Percentiles rank a stretch among this genome's conserved stretches.
phyloP scores from a whole-genome alignment of 2,113 vertebrate genomes.

The Pteropus alecto region DNA sequence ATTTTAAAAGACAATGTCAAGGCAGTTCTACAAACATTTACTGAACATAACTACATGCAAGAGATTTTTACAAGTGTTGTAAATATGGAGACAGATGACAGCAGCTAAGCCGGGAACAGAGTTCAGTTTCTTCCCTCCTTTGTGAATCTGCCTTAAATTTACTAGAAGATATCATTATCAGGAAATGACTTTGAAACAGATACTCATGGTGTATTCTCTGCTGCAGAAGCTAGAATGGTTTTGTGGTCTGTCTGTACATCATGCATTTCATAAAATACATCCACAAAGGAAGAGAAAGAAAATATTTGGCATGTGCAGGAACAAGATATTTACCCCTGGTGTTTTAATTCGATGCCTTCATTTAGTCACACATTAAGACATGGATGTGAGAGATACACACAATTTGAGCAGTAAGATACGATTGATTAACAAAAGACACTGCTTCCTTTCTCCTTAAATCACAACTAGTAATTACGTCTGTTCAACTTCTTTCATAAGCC shows the following conservation, averaged over 20 bases:
- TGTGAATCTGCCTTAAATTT: not conserved
- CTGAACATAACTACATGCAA: not conserved
- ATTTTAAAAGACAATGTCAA: not conserved
- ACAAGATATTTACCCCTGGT: not conserved
- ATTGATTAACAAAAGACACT: not conserved
- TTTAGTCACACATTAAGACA: not conserved
- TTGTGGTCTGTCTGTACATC: conserved; percentile 32
- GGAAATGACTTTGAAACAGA: conserved; percentile 50
- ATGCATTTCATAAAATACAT: not conserved
- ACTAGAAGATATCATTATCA: not conserved
- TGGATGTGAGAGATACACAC: not conserved
- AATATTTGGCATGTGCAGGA: not conserved
- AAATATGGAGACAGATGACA: not conserved
- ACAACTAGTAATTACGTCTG: not conserved
- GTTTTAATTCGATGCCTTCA: not conserved
- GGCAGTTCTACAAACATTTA: not conserved
- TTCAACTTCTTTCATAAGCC: not conserved
- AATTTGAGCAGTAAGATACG: not conserved
- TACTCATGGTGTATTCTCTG: not conserved
- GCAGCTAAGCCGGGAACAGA: not conserved
- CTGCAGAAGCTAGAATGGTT: not conserved
- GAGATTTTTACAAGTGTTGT: not conserved
- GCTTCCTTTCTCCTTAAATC: not conserved
- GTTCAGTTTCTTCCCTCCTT: conserved; percentile 22
- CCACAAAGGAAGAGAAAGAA: conserved; percentile 28